Evolutionary conservation across 2,113 vertebrate genomes (phyloP), one percentile per base, ranked within the genome.

Genomic region (Labeo rohita): DNA sequence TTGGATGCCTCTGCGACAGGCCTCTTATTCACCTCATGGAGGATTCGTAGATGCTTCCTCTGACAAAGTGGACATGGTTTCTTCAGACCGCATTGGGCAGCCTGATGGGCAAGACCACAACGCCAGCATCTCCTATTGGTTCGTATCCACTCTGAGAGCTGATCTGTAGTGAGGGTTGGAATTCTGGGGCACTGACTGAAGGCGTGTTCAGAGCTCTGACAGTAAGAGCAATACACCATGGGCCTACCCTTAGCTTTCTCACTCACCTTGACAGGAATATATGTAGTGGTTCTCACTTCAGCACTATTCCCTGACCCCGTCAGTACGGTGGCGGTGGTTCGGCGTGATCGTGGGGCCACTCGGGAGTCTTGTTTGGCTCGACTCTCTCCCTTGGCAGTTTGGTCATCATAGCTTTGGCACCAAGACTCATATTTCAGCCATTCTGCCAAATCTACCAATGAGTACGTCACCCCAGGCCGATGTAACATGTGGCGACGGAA

Each of bases 1-100:
- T 73, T 73, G 18, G 70, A n/a, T 73, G 43, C 21, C 23, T 63
- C 63, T 12, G 3, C 12, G 5, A 43, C 56, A 3, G 43, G 16
- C 39, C 61, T 63, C 39, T 83, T 50, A 47, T 77, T 85, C 12
- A 79, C 45, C 21, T 86, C 76, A 68, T 86, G 75, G 3, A 80
- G 63, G 28, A 50, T 66, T 66, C 18, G 10, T 15, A 86, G 84
- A 39, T 86, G 84, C n/a, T 72, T 50, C 15, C 0, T 16, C 52
- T 54, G 52, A 49, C 75, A 85, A 10, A 66, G 23, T 7, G n/a
- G 45, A 49, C 84, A 85, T n/a, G 73, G 61, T 34, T 77, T 76
- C 59, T 68, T 85, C 6, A 85, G 16, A 15, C n/a, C 45, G 18
- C 74, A 85, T 2, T 76, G 16, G 28, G 6, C 84, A 21, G 76